Evolutionary conservation across 2,113 vertebrate genomes (phyloP).

Genomic region (Cepphus grylle): DNA sequence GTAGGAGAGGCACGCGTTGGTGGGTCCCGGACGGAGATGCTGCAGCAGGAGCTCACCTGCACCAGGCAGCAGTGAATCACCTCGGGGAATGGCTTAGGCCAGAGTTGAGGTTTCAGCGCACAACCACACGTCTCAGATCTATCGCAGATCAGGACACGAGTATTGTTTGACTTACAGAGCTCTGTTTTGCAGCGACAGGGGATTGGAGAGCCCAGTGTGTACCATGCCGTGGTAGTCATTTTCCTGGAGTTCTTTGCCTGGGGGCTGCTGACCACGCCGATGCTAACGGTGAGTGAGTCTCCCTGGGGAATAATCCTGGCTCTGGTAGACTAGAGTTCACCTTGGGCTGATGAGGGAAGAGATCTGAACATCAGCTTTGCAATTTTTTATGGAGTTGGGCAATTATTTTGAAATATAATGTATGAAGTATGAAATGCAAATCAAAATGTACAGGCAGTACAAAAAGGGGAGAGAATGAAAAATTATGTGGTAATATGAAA

Average conservation of each 20-base stretch:
- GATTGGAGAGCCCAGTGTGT: constrained; percentile 89
- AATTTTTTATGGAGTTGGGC: neutral
- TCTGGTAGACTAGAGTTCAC: neutral
- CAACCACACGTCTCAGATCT: rapidly evolving
- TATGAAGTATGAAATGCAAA: neutral
- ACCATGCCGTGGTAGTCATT: constrained; percentile 91
- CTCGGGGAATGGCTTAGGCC: rapidly evolving
- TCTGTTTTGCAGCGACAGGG: constrained; percentile 81
- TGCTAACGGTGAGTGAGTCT: constrained; percentile 79
- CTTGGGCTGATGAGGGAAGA: neutral
- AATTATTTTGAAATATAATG: neutral
- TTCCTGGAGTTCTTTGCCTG: constrained; percentile 94
- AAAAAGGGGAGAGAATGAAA: neutral
- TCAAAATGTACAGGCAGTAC: neutral
- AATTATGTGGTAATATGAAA: neutral
- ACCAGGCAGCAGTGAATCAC: rapidly evolving
- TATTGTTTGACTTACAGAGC: neutral
- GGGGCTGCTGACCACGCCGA: constrained; percentile 88
- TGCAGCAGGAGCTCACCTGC: neutral
- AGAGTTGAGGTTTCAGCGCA: rapidly evolving
- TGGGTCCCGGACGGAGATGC: rapidly evolving
- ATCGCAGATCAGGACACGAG: rapidly evolving
- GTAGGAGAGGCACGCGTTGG: neutral
- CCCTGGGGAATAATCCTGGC: neutral
- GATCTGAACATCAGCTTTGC: neutral